Evolutionary conservation across 2,888 invertebrate genomes (phyloP), one percentile per base, ranked within the genome.

Genomic region (Philhelius pedissequus): DNA sequence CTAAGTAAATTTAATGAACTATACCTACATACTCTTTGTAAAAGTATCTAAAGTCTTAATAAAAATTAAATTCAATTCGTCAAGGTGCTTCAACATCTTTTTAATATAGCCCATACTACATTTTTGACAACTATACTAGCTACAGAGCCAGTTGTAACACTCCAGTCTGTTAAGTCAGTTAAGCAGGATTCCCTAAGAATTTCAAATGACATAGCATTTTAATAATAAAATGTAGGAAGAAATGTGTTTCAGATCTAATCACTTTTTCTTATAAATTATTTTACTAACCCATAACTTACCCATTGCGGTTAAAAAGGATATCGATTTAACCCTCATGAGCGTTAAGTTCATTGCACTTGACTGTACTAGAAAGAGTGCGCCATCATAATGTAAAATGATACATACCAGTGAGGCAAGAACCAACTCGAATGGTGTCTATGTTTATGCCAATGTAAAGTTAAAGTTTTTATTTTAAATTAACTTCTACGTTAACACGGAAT

Each of bases 301-400:
- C 22, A 15, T 40, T 8, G 38, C 7, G 6, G 35, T 13, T 13
- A 35, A 35, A 40, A 1, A 15, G 43, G 43, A 52, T 52, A 52
- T 27, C n/a, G n/a, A 27, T 52, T 52, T 27, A 52, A 52, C n/a
- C 15, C 52, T 52, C 27, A 11, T 56, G 9, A 11, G 30, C 4
- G 11, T 56, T 60, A 30, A 35, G 76, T 70, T 81, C 77, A 66
- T 68, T 78, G 73, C 77, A 66, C 82, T 73, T 43, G 20, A 13
- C 15, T 18, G 38, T 52, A 52, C 71, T 50, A 27, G 30, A 71
- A 58, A 30, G 15, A 56, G 38, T 40, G 13, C 48, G 4, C 20
- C 22, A 22, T 48, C 11, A 22, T 50, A 30, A n/a, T 60, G 75
- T 48, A 54, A 75, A 68, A 8, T 22, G 68, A 76, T 76, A 54